These are phyloP conservation scores for Cephus pygmeus DNA, from an alignment of 2,888 invertebrate species.

Conservation along the genomic window DNA sequence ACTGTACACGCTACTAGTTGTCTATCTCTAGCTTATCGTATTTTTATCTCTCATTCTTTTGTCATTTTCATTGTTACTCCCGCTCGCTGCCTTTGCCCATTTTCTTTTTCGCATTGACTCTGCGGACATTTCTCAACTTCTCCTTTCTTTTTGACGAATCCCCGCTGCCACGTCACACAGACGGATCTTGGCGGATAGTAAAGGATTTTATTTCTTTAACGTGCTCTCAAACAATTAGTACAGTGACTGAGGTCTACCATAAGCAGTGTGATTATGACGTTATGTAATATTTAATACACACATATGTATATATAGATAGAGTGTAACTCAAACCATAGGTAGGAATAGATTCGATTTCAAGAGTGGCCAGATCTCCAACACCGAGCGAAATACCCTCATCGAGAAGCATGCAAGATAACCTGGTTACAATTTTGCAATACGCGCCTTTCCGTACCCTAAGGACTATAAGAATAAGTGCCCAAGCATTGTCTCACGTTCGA, in stretches of 20 bases:
- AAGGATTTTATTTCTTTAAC: background rate
- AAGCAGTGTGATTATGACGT: background rate
- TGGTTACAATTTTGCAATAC: background rate
- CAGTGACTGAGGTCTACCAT: background rate
- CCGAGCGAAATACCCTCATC: conserved; percentile 41
- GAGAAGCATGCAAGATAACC: conserved; percentile 13
- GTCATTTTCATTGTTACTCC: background rate
- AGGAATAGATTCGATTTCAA: conserved; percentile 35
- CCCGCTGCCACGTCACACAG: background rate
- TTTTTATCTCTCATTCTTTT: background rate
- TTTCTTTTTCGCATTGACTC: background rate
- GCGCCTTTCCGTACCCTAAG: background rate
- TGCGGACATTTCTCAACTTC: background rate
- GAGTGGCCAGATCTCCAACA: conserved; percentile 62
- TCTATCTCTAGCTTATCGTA: background rate
- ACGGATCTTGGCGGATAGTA: background rate
- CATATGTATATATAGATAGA: background rate
- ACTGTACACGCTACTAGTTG: background rate
- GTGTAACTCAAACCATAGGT: background rate
- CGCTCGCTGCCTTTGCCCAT: background rate
- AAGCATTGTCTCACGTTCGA: background rate
- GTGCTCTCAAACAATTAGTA: background rate
- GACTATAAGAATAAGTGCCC: background rate
- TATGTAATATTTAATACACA: background rate
- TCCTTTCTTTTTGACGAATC: background rate